Evolutionary conservation across 2,888 invertebrate genomes (phyloP).

Genomic region (Toxonevra muliebris): DNA sequence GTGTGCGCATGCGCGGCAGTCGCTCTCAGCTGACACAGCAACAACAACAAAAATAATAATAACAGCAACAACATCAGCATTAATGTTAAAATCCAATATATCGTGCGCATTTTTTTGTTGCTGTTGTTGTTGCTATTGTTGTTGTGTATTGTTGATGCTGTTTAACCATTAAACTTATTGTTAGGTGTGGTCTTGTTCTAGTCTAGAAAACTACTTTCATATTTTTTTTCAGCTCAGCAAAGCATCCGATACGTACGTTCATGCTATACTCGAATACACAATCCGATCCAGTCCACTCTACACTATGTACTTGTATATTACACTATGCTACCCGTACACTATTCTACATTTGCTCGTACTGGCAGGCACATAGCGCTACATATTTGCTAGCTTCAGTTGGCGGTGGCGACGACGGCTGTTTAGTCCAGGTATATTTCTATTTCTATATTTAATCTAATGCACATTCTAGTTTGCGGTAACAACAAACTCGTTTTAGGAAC

Average conservation of each 20-base stretch:
- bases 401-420: not conserved
- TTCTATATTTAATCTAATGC: conserved; percentile 28
- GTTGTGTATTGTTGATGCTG: not conserved
- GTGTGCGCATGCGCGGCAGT: not conserved
- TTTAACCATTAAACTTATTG: conserved; percentile 40
- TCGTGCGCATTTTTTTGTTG: too few relatives aligned
- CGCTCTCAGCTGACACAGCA: not conserved
- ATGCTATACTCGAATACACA: conserved; percentile 13
- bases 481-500: conserved; percentile 27
- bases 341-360: too few relatives aligned
- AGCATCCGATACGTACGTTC: conserved; percentile 29
- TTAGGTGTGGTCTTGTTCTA: conserved; percentile 60
- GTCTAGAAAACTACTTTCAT: conserved; percentile 61
- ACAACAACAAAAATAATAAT: not conserved
- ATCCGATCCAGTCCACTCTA: conserved; percentile 25
- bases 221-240: conserved; percentile 44
- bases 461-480: conserved; percentile 22
- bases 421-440: conserved; percentile 13
- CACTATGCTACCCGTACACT: too few relatives aligned
- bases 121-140: too few relatives aligned
- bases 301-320: too few relatives aligned
- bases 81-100: too few relatives aligned
- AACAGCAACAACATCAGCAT: too few relatives aligned
- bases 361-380: too few relatives aligned
- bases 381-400: too few relatives aligned